Evolutionary conservation across 2,888 invertebrate species (phyloP), one percentile per base, ranked within the genome.

Genomic region (Cataglyphis cursor): DNA sequence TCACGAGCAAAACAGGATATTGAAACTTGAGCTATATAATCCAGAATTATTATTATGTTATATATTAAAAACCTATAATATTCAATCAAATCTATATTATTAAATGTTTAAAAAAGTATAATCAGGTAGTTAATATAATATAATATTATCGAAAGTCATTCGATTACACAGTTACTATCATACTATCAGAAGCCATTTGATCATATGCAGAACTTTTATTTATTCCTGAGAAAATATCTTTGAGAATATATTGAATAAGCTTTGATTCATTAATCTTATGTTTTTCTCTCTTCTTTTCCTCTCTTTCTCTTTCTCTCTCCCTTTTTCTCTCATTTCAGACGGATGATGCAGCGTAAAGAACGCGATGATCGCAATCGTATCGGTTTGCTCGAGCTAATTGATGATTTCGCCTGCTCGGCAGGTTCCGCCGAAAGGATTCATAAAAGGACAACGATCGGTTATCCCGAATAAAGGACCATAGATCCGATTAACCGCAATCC

Each of bases 381-480:
- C 57, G 10, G 3, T 65, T 75, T 24, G 8, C 21, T 38, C 15
- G 28, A 62, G 54, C 57, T 75, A 65, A 70, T 75, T 75, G 62
- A 68, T 24, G 44, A 31, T 6, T 44, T 24, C 35, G 66, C 59
- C 21, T 12, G 21, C 41, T 70, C 18, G 12, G 15, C 28, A 18
- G 70, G 24, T 44, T 44, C 1, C 24, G 12, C 61, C 51, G 44
- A 76, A 76, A 57, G 65, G 65, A 8, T 18, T 51, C 57, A 9
- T 65, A 64, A 54, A 87, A 65, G 78, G 44, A 41, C 70, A 62
- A 31, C 54, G 87, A 61, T 78, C 31, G 51, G 18, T 44, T 21
- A 83, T 41, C 48, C 87, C 72, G 57, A 59, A 80, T 80, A 80
- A 74, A 74, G 57, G 57, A 51, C 64, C 18, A 31, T 48, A 48